Base-by-base conservation (phyloP, 2,797 vertebrate genomes). In the Onychomys arenicola region DNA sequence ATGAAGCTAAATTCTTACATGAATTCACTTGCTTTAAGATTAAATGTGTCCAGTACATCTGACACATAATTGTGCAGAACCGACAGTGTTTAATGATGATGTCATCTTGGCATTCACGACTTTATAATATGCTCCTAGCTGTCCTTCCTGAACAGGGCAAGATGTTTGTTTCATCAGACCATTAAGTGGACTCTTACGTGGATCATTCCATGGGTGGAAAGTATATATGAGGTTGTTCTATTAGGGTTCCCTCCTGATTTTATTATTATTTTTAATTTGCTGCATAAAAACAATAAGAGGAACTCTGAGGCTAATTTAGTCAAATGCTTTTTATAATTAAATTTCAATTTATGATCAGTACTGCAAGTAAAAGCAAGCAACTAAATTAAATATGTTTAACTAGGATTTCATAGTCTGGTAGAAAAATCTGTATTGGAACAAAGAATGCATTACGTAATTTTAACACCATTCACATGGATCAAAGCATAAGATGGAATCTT, bases 301-400 rank as follows among this genome's bases (percentile, higher is more conserved):
- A 97, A 93, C 37, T 80, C 77, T 75, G 80, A 96, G 73, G 77
- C 91, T 96, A 95, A 96, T 90, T 95, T 98, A 83, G 77, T 95
- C 55, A 92, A 96, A 95, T 92, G n/a, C 32, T 94, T 97, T 97
- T 85, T 88, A 82, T 91, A 96, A 96, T 96, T 94, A 96, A 98
- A 96, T 92, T 25, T 19, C 65, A 96, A 95, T 32, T 96, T 93
- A 97, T 95, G 77, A 91, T 92, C 71, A 83, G 81, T 83, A 67
- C 37, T 93, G 32, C 7, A 95, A 94, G 97, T 96, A 76, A 57
- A 90, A 96, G n/a, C 95, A 93, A 96, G 73, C 61, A 92, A 89
- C 87, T 93, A 95, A 95, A 93, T 96, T 90, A 97, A 97, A 92
- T 91, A 61, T 65, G 8, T 90, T 96, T 97, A 95, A 94, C 37